phyloP scores from a whole-genome alignment of 1,140 invertebrate genomes.

The Cecropterus lyciades region DNA sequence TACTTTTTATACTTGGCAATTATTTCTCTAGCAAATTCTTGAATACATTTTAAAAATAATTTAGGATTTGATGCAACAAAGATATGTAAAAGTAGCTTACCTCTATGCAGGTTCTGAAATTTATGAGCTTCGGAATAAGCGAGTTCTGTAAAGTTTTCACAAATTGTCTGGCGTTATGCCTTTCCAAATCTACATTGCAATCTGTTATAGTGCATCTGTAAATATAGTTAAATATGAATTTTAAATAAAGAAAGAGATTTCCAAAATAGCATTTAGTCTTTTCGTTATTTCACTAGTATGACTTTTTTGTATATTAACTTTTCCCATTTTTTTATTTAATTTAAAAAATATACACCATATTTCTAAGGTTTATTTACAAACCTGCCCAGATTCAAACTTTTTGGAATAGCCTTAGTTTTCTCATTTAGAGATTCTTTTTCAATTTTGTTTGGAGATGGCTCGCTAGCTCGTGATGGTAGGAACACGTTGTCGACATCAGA shows the following conservation, averaged over 20 bases:
- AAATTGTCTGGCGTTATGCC: constrained; percentile 92
- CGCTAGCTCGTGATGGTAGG: constrained; percentile 68
- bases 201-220: constrained; percentile 84
- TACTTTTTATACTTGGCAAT: too few species aligned
- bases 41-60: too few species aligned
- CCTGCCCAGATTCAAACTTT: constrained; percentile 79
- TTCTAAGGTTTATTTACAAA: constrained; percentile 27
- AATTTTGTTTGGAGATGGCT: constrained; percentile 53
- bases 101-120: constrained; percentile 90
- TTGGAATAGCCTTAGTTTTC: constrained; percentile 68
- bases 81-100: constrained; percentile 69
- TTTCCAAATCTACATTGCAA: constrained; percentile 90
- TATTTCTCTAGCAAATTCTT: too few species aligned
- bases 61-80: too few species aligned
- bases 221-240: too few species aligned
- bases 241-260: too few species aligned
- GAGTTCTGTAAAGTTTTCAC: constrained; percentile 88
- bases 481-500: constrained; percentile 82
- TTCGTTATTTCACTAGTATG: too few species aligned
- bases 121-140: constrained; percentile 89
- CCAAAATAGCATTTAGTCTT: too few species aligned
- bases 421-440: constrained; percentile 45
- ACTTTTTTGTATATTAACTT: too few species aligned
- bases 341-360: too few species aligned
- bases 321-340: too few species aligned